Evolutionary conservation across 2,888 invertebrate species (phyloP).

Genomic region (Hydraecia micacea): DNA sequence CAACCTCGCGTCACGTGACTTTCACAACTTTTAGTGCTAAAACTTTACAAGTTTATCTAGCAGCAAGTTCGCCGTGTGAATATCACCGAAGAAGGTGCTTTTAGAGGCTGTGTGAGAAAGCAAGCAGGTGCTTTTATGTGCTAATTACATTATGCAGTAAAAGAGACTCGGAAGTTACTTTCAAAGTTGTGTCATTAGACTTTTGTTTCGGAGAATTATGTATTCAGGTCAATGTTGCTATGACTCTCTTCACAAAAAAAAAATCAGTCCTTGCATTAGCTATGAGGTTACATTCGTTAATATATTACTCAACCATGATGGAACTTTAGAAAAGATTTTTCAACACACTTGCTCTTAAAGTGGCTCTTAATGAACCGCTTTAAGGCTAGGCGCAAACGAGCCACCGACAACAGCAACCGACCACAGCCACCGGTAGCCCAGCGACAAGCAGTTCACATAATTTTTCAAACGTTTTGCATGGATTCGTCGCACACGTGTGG

Average conservation of each 20-base stretch:
- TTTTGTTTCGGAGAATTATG: not conserved
- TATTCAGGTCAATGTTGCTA: not conserved
- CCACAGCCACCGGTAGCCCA: no score
- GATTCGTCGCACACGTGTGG: no score
- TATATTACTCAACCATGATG: not conserved
- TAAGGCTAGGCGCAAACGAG: no score
- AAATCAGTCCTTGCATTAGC: no score
- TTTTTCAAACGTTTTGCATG: no score
- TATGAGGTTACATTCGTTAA: no score
- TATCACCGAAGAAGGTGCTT: not conserved
- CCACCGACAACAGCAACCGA: no score
- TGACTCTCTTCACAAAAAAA: not conserved
- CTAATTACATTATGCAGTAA: conserved; percentile 20
- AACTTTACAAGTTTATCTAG: conserved; percentile 28
- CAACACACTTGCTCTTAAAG: no score
- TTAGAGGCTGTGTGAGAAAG: conserved; percentile 13
- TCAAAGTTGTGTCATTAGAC: not conserved
- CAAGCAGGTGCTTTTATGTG: conserved; percentile 19
- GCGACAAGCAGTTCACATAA: no score
- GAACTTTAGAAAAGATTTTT: no score
- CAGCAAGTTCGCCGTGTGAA: not conserved
- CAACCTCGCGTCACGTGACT: conserved; percentile 2
- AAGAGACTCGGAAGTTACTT: conserved; percentile 1
- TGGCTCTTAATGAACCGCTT: no score
- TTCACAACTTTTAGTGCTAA: conserved; percentile 30